Conservation (phyloP, 2,888 invertebrate species). For the Diplazon laetatorius region DNA sequence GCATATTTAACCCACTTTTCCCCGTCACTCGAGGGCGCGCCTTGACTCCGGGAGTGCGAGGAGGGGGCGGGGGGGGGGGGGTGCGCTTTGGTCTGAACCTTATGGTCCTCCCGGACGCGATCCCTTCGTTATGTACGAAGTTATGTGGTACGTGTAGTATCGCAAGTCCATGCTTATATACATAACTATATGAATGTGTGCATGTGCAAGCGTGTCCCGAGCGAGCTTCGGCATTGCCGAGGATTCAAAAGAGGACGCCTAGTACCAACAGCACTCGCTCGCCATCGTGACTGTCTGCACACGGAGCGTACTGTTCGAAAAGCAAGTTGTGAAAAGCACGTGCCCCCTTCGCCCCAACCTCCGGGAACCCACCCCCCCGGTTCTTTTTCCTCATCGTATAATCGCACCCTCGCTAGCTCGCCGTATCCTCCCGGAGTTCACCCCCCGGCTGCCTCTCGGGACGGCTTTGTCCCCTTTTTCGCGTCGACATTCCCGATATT, state of each 20-base stretch:
- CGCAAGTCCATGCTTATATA: no score
- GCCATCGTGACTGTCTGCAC: constrained; percentile 1
- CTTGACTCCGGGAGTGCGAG: constrained; percentile 18
- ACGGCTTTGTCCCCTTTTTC: constrained; percentile 64
- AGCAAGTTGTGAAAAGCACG: constrained; percentile 37
- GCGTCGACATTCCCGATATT: constrained; percentile 66
- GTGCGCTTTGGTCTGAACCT: constrained; percentile 38
- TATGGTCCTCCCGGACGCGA: constrained; percentile 46
- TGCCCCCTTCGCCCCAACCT: constrained; percentile 7
- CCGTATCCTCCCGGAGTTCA: constrained; percentile 6
- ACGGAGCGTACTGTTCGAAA: neutral
- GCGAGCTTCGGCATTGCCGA: constrained; percentile 36
- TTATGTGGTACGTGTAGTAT: neutral
- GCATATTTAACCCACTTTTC: constrained; percentile 77
- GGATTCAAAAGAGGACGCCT: constrained; percentile 69
- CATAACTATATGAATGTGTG: constrained; percentile 3
- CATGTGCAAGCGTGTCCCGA: constrained; percentile 4
- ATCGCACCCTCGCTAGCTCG: constrained; percentile 7
- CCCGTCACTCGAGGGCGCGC: constrained; percentile 50
- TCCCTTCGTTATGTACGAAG: constrained; percentile 18
- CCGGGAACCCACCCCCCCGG: neutral
- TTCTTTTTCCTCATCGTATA: constrained; percentile 43
- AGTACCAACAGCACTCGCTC: constrained; percentile 38
- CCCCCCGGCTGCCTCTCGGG: neutral
- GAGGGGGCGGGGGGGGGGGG: no score